Percentiles rank a stretch among this genome's conserved stretches.
These are phyloP conservation scores for Pararge aegeria DNA, from an alignment of 1,140 invertebrate species.

Conservation along the genomic window DNA sequence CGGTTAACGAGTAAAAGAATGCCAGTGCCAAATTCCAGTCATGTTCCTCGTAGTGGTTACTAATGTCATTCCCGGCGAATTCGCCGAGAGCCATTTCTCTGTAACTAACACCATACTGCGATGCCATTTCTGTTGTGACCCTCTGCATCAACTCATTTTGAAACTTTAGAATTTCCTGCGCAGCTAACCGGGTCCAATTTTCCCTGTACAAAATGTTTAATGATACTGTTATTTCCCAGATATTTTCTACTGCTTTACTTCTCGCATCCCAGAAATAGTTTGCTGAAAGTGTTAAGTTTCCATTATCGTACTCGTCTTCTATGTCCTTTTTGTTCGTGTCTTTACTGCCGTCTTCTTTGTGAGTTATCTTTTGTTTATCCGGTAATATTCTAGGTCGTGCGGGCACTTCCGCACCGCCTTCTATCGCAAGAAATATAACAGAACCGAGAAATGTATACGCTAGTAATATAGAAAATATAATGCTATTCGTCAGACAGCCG, in stretches of 20 bases:
- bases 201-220: slow-evolving; percentile 96
- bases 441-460: slow-evolving; percentile 95
- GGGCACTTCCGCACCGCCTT: slow-evolving; percentile 81
- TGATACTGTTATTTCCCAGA: slow-evolving; percentile 97
- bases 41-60: slow-evolving; percentile 80
- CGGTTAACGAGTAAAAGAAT: slow-evolving; percentile 97
- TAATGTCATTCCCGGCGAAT: slow-evolving; percentile 55
- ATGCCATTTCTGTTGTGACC: slow-evolving; percentile 87
- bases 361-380: slow-evolving; percentile 69
- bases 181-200: slow-evolving; percentile 94
- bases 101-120: slow-evolving; percentile 75
- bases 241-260: slow-evolving; percentile 89
- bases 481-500: slow-evolving; percentile 91
- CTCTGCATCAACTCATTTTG: slow-evolving; percentile 92
- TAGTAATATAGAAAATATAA: slow-evolving; percentile 92
- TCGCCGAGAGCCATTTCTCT: slow-evolving; percentile 77
- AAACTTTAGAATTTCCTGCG: slow-evolving; percentile 79
- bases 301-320: slow-evolving; percentile 65
- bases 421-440: slow-evolving; percentile 95
- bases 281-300: slow-evolving; percentile 70
- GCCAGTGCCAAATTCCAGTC: slow-evolving; percentile 96
- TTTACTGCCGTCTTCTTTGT: slow-evolving; percentile 44
- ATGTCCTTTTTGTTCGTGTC: slow-evolving; percentile 51
- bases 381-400: slow-evolving; percentile 70
- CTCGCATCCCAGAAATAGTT: slow-evolving; percentile 82